Evolutionary conservation across 2,888 invertebrate species (phyloP).

Genomic region (Pristionchus maxplancki): DNA sequence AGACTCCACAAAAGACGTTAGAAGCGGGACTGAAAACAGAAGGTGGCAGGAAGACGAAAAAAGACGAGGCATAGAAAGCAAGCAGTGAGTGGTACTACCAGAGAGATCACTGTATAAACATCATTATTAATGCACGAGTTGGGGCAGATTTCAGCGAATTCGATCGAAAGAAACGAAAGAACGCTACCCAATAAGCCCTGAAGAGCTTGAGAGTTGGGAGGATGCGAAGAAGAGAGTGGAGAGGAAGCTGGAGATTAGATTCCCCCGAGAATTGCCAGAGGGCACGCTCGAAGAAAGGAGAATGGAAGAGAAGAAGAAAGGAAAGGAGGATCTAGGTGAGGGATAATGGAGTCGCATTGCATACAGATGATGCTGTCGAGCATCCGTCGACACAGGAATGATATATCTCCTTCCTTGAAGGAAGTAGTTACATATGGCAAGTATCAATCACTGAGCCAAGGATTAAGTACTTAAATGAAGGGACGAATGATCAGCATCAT

Average conservation of each 20-base stretch:
- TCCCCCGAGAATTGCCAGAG: conserved; percentile 21
- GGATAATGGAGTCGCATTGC: neutral
- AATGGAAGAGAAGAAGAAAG: neutral
- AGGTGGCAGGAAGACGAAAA: conserved; percentile 22
- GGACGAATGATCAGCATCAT: neutral
- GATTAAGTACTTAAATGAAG: neutral
- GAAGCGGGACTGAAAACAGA: conserved; percentile 32
- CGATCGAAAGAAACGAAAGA: neutral
- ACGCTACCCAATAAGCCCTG: neutral
- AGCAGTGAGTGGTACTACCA: neutral
- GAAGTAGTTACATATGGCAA: neutral
- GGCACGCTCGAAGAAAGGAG: conserved; percentile 9
- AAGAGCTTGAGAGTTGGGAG: conserved; percentile 7
- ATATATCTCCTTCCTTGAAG: neutral
- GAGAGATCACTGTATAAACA: neutral
- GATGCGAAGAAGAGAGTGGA: neutral
- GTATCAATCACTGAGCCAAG: neutral
- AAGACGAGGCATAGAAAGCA: neutral
- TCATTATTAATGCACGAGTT: neutral
- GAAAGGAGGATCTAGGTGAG: neutral
- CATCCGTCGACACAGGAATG: neutral
- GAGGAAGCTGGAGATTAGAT: conserved; percentile 30
- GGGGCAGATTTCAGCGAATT: neutral
- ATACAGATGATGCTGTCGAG: no score
- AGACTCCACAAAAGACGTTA: conserved; percentile 35